A percentile compares a stretch with the other conserved stretches of the same genome.
phyloP scores from a whole-genome alignment of 2,888 invertebrate genomes.

The Crocallis elinguaria region DNA sequence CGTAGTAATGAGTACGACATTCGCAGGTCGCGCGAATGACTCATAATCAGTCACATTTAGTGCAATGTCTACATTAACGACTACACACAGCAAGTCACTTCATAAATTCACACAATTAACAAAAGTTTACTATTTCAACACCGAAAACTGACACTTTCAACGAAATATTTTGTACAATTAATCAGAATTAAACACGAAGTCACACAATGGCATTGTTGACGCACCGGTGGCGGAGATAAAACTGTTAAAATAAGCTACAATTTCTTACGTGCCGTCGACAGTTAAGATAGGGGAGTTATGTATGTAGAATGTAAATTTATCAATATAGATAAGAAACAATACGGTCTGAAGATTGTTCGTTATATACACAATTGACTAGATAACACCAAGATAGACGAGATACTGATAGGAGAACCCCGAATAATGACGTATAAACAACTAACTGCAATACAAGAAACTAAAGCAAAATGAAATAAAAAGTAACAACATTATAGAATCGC shows the following conservation, averaged over 20 bases:
- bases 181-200: slow-evolving; percentile 42
- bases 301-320: slow-evolving; percentile 68
- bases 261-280: slow-evolving; percentile 72
- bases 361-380: slow-evolving; percentile 61
- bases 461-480: too few relatives aligned
- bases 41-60: slow-evolving; percentile 74
- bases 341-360: slow-evolving; percentile 66
- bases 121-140: slow-evolving; percentile 25
- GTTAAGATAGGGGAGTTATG: slow-evolving; percentile 71
- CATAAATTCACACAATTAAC: slow-evolving; percentile 20
- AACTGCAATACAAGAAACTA: neutral
- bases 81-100: slow-evolving; percentile 44
- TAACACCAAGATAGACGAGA: slow-evolving; percentile 45
- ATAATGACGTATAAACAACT: slow-evolving; percentile 7
- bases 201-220: slow-evolving; percentile 55
- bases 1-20: slow-evolving; percentile 75
- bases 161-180: slow-evolving; percentile 48
- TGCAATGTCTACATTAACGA: slow-evolving; percentile 60
- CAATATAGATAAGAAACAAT: slow-evolving; percentile 79
- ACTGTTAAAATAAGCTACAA: slow-evolving; percentile 67
- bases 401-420: slow-evolving; percentile 32
- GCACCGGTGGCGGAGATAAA: slow-evolving; percentile 64
- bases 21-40: slow-evolving; percentile 68
- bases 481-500: too few relatives aligned
- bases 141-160: slow-evolving; percentile 33